Base-by-base conservation (phyloP, 2,888 invertebrate species). In the Ectropis crepuscularia region DNA sequence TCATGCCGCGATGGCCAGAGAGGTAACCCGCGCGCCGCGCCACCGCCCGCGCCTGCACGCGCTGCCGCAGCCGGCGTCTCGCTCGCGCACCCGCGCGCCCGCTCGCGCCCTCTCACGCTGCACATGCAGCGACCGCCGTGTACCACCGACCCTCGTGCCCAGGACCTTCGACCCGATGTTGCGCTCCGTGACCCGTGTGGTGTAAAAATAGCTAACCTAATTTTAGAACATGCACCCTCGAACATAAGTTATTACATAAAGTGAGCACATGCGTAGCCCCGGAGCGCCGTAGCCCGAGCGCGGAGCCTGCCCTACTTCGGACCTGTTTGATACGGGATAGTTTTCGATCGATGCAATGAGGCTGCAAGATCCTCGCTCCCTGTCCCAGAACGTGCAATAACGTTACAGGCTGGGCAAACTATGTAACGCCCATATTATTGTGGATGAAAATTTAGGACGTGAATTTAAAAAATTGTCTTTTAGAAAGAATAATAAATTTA, bases 1-100 rank as follows among this genome's bases (percentile, higher is more conserved):
- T 93, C 93, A 95, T 95, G 95, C 94, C 94, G 95, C 95, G 94
- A 95, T 95, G 95, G 95, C 95, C 94, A 95, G 95, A 94, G 95
- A 95, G 95, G 94, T 95, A 94, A 90, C 85, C 41, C 58, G 58
- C 55, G 46, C 10, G 43, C 36, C 59, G 50, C 55, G 48, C 16
- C 59, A 28, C 57, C 38, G 37, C 59, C 51, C 61, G 57, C 49
- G 47, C 53, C 38, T 73, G 72, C 48, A 49, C 55, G 41, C 57
- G 54, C 54, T 38, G 49, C 45, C 9, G 38, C 41, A 53, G 61
- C 61, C 53, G 50, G 10, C 49, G 57, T 55, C 57, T 46, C 61
- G 77, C 53, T 50, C 50, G 59, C 66, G 38, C 41, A 53, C 62
- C 61, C 53, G 50, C 28, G 37, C 53, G 57, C 57, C 49, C 61